phyloP scores from a whole-genome alignment of 2,888 invertebrate genomes.

The Palloptera scutellata region DNA sequence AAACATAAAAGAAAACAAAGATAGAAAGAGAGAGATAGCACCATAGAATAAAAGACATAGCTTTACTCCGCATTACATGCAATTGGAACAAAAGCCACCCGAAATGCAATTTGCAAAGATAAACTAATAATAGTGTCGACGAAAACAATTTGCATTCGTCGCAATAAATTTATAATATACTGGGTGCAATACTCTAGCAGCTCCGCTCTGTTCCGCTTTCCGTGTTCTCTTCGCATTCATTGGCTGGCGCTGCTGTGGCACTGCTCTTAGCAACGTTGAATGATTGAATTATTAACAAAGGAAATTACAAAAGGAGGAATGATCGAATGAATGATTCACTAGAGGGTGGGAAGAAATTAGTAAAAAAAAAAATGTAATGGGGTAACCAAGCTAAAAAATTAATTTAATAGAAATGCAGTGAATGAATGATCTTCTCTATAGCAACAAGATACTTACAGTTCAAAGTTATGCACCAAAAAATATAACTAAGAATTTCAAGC shows the following conservation, averaged over 20 bases:
- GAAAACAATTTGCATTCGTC: constrained; percentile 19
- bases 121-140: constrained; percentile 26
- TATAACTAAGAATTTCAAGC: no score
- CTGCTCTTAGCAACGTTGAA: constrained; percentile 26
- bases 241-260: not conserved
- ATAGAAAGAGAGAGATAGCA: no score
- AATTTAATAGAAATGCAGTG: no score
- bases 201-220: not conserved
- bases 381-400: no score
- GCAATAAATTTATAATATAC: constrained; percentile 29
- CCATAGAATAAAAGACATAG: no score
- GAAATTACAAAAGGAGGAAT: constrained; percentile 29
- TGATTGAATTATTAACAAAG: constrained; percentile 34
- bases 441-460: no score
- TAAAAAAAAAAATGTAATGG: no score
- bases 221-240: not conserved
- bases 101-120: constrained; percentile 31
- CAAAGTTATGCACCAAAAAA: no score
- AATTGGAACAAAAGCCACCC: constrained; percentile 2
- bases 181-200: constrained; percentile 2
- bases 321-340: constrained; percentile 20
- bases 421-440: no score
- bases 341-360: no score
- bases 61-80: not conserved
- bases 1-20: no score